Evolutionary conservation across 1,140 invertebrate genomes (phyloP).

Genomic region (Cyrtorhinus lividipennis): DNA sequence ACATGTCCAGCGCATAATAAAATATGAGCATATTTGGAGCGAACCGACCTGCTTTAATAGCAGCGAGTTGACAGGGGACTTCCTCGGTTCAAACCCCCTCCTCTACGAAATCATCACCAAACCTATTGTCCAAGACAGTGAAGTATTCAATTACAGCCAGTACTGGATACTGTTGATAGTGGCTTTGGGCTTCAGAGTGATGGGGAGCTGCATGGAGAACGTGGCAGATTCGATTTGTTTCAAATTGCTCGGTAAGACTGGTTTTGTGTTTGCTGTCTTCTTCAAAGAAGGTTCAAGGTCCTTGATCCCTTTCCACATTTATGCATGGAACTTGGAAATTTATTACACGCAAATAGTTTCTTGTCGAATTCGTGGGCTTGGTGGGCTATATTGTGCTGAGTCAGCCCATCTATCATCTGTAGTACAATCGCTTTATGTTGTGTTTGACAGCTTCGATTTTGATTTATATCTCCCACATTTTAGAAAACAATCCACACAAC

Average conservation of each 20-base stretch:
- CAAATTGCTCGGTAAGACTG: conserved; percentile 9
- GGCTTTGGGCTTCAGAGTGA: background rate
- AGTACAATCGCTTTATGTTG: too few species aligned
- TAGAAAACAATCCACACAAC: conserved; percentile 20
- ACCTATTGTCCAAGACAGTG: background rate
- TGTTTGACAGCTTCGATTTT: too few species aligned
- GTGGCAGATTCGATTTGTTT: conserved; percentile 7
- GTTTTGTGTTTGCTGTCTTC: background rate
- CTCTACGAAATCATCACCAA: background rate
- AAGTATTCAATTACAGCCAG: background rate
- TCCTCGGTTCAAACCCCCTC: background rate
- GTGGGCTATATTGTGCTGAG: too few species aligned
- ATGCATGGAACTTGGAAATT: too few species aligned
- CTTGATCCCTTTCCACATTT: too few species aligned
- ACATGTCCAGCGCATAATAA: background rate
- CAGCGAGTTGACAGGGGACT: background rate
- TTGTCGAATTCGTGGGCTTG: too few species aligned
- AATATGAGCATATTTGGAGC: background rate
- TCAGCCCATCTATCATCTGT: too few species aligned
- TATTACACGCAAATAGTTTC: too few species aligned
- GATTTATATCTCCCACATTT: too few species aligned
- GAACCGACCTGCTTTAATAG: background rate
- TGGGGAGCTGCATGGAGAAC: background rate
- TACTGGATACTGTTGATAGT: background rate
- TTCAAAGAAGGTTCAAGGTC: background rate